Base-by-base conservation (phyloP, 2,797 vertebrate genomes). In the Melanotaenia trifasciata region DNA sequence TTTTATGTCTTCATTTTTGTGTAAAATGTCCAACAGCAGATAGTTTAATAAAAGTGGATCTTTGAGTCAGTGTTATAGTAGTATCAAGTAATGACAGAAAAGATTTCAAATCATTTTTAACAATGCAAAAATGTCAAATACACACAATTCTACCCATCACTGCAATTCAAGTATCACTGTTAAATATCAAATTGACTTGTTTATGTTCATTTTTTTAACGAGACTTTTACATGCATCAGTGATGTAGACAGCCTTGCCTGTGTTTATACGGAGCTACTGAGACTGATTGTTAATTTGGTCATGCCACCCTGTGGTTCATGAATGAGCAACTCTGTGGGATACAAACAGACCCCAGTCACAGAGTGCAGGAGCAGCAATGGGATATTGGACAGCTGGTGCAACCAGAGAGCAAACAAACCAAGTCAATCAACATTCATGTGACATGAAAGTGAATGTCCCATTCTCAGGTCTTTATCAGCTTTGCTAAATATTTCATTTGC, bases 231-330 rank as follows among this genome's bases (percentile, higher is more conserved):
- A 20, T 9, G 50, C 5, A 58, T 47, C 18, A 9, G 1, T 47
- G 6, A 47, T n/a, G 43, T 33, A 70, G 53, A 18, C 26, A n/a
- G 36, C n/a, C 28, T 38, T n/a, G 45, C 60, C 11, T 43, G 5
- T 11, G 26, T 40, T 38, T 67, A 33, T 13, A 24, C 18, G 30
- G 12, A 47, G 20, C 3, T 14, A 36, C 30, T 43, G 58, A 14
- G 32, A 24, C 7, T 12, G 30, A 63, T 35, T 73, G 10, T 76
- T 51, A 47, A 58, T 69, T 62, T 30, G 4, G 24, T 36, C 24
- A 12, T 28, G 28, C 26, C 61, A 58, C 43, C 22, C 20, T 43
- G 32, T 13, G 20, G 13, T 59, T 79, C 33, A 64, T 5, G 58
- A 12, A 22, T 24, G 58, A 22, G 20, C 4, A 59, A 47, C 8